A percentile compares a stretch with the other conserved stretches of the same genome.
Conservation (phyloP, 2,797 vertebrate genomes). For the Hemitrygon akajei region DNA sequence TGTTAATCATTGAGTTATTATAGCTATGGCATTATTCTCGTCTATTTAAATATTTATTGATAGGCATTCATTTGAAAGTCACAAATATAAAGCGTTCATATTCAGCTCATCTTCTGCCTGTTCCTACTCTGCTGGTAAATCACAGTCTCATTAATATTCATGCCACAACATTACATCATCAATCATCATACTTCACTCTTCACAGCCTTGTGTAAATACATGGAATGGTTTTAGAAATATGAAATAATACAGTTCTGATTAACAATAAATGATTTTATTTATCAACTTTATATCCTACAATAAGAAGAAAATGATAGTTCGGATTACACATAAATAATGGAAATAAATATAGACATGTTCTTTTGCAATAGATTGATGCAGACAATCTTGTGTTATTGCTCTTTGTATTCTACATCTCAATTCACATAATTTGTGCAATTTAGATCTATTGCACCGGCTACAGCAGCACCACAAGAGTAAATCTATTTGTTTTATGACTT, state of each 20-base stretch:
- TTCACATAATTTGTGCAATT: background rate
- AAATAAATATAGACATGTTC: background rate
- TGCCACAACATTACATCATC: background rate
- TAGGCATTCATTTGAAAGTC: background rate
- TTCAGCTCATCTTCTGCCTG: background rate
- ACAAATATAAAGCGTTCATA: background rate
- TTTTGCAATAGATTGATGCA: background rate
- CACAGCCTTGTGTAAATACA: background rate
- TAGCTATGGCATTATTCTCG: conserved; percentile 7
- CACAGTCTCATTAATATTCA: conserved; percentile 9
- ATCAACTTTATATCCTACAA: background rate
- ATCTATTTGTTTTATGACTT: background rate
- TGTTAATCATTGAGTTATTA: background rate
- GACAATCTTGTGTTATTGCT: conserved; percentile 10
- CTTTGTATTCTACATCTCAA: background rate
- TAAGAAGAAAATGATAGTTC: conserved; percentile 6
- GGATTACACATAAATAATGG: background rate
- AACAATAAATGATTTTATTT: conserved; percentile 10
- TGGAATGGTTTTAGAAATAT: background rate
- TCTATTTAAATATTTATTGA: background rate
- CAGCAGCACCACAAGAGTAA: background rate
- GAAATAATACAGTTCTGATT: background rate
- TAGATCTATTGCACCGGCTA: background rate
- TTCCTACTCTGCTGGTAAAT: background rate
- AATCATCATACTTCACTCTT: background rate